A percentile compares a stretch with the other conserved stretches of the same genome.
Evolutionary conservation across 2,888 invertebrate species (phyloP).

Genomic region (Pocota personata): DNA sequence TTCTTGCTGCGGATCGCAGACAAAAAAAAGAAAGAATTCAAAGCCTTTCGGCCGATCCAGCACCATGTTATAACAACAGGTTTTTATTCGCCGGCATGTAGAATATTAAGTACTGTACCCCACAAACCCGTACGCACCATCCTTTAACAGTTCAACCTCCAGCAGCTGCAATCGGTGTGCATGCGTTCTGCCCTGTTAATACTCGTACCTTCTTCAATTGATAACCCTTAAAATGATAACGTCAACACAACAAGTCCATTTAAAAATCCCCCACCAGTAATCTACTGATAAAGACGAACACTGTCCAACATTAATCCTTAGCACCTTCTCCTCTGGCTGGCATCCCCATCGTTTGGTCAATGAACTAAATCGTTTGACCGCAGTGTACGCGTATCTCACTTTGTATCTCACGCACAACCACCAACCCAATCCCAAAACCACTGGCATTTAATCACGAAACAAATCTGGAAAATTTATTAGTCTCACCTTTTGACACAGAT

Average conservation of each 20-base stretch:
- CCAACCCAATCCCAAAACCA: not conserved
- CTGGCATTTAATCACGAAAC: constrained; percentile 39
- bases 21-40: no score
- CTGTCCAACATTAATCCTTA: constrained; percentile 21
- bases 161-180: no score
- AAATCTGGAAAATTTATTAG: constrained; percentile 62
- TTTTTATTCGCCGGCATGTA: no score
- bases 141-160: no score
- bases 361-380: not conserved
- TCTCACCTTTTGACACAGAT: constrained; percentile 69
- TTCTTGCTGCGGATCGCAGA: no score
- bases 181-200: no score
- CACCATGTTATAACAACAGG: no score
- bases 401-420: constrained; percentile 13
- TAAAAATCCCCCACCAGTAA: not conserved
- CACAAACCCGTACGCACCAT: no score
- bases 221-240: not conserved
- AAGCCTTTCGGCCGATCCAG: no score
- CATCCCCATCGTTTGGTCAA: not conserved
- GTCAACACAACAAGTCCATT: constrained; percentile 54
- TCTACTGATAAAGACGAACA: not conserved
- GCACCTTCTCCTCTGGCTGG: not conserved
- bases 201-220: not conserved
- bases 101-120: no score
- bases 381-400: not conserved